Evolutionary conservation across 2,113 vertebrate genomes (phyloP).

Genomic region (Manacus vitellinus): DNA sequence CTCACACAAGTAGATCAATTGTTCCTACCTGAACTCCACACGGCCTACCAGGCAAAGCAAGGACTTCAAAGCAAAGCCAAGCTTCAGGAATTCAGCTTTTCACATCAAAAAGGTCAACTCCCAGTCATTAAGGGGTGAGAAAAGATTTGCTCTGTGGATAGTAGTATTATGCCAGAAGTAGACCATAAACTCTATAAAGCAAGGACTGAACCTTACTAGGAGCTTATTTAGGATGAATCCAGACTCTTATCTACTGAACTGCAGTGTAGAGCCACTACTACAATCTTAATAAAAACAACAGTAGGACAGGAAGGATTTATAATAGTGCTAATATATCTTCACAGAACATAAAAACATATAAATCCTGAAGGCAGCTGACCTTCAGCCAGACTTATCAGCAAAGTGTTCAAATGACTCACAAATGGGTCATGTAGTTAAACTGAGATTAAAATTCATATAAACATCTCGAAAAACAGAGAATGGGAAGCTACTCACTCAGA

Average conservation of each 20-base stretch:
- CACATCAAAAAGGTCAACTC: background rate
- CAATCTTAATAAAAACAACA: background rate
- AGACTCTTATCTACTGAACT: background rate
- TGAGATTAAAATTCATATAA: background rate
- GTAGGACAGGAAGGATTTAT: background rate
- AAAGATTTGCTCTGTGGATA: fast-evolving
- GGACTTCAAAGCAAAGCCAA: background rate
- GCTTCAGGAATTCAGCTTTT: background rate
- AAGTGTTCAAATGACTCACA: background rate
- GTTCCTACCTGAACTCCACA: background rate
- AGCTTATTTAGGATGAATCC: background rate
- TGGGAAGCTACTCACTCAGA: background rate
- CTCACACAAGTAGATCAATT: background rate
- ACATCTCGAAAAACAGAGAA: background rate
- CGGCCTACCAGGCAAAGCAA: background rate
- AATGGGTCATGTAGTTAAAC: fast-evolving
- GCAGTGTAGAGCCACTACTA: background rate
- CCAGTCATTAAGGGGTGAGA: background rate
- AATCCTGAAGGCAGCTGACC: background rate
- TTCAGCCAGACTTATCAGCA: background rate
- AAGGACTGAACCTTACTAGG: background rate
- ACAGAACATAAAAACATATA: background rate
- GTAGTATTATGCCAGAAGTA: background rate
- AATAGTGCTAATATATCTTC: background rate
- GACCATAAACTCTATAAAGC: background rate